These are phyloP conservation scores for Tetrax tetrax DNA, from an alignment of 2,113 vertebrate genomes.

Conservation along the genomic window DNA sequence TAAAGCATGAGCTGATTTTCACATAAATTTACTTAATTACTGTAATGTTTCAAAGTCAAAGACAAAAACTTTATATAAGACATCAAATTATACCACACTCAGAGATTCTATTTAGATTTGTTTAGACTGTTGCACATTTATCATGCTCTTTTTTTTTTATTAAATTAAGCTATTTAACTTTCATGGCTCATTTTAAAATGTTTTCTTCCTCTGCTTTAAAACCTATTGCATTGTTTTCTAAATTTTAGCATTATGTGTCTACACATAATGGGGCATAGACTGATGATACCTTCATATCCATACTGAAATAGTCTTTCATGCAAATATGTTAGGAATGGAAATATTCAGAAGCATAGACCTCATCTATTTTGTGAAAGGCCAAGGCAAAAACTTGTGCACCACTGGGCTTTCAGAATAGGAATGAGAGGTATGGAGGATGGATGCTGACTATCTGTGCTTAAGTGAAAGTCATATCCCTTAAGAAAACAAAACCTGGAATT, in stretches of 20 bases:
- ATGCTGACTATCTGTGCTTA: background rate
- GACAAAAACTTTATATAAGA: background rate
- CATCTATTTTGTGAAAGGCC: background rate
- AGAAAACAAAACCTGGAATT: background rate
- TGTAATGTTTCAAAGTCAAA: background rate
- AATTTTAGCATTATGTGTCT: background rate
- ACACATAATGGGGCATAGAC: background rate
- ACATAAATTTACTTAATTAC: background rate
- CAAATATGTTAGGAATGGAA: background rate
- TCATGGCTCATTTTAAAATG: background rate
- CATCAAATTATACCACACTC: background rate
- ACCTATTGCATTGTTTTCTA: background rate
- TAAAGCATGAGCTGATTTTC: background rate
- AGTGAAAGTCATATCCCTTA: background rate
- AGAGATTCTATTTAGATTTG: background rate
- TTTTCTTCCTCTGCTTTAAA: conserved; percentile 16
- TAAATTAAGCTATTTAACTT: background rate
- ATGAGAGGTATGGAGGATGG: background rate
- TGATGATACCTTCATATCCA: background rate
- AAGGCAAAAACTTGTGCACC: background rate
- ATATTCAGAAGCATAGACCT: background rate
- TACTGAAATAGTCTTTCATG: background rate
- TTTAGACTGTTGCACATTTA: background rate
- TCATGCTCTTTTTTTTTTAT: background rate
- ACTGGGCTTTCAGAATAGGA: background rate